Evolutionary conservation across 2,888 invertebrate species (phyloP), one percentile per base, ranked within the genome.

Genomic region (Eucriotettix oculatus): DNA sequence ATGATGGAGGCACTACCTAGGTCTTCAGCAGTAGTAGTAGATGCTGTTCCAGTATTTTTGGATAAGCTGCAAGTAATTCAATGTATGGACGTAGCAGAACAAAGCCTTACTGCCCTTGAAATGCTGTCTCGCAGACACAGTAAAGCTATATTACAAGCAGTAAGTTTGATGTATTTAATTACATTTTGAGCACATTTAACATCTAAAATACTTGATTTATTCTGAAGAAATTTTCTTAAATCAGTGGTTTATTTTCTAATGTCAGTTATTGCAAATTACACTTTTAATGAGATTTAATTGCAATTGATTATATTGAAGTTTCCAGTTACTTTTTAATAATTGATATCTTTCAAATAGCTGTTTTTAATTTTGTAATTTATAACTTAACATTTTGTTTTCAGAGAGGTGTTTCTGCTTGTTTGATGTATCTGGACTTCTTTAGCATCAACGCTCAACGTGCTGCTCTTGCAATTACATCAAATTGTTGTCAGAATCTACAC

Each of bases 21-120:
- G 62, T 96, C 97, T 48, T 94, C 96, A 57, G 88, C 90, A 29
- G 90, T 97, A 2, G 95, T 99, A 11, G 92, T 96, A 2, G 92
- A 98, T 69, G 97, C 97, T 2, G 93, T 99, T 61, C 98, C 99
- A 1, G 91, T 93, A 1, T 95, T 99, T 76, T 78, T 99, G 60
- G 95, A 97, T 75, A 99, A 95, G 76, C 78, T 98, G 61, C 95
- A 97, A 76, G 90, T 93, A 40, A 99, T 98, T 68, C 97, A 97
- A 67, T 99, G 98, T 73, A 98, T 99, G 93, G 99, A 99, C 76
- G 98, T 99, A 17, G 99, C 99, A 7, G 99, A 99, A 74, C 98
- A 99, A 76, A 92, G 95, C 66, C 80, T 99, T 63, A 95, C 97
- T 9, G 98, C 98, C 3, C 78, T 99, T 53, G 98, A 99, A 72